Evolutionary conservation across 2,797 vertebrate species (phyloP), one percentile per base, ranked within the genome.

Genomic region (Champsocephalus gunnari): DNA sequence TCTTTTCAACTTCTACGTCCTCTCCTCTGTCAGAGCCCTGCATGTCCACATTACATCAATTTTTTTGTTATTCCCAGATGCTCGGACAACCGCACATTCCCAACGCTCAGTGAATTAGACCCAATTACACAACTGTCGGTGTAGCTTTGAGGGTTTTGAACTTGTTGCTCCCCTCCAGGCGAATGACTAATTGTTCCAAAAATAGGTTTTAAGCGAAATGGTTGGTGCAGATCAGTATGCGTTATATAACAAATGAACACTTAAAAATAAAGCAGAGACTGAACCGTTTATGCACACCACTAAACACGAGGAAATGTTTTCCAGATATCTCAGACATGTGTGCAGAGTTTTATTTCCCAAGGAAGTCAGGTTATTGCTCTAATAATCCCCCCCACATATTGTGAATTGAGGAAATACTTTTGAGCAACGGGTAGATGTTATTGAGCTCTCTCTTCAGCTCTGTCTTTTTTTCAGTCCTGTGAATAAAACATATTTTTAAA

Each of bases 161-260:
- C 70, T 60, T 49, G 68, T 81, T 83, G 59, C 71, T 54, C 38
- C 41, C 24, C 53, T 73, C 19, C 54, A 75, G 44, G 19, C 28
- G 3, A 4, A 61, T 82, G 82, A 83, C 64, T 66, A 84, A 88
- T 85, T 75, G 68, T 41, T 75, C 50, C 64, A 62, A 63, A 67
- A 76, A 84, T 88, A 76, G 9, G 16, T 48, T 73, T 63, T 38
- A 69, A 75, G 55, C 28, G 49, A 66, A 64, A 14, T 58, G 51
- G 49, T 69, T 66, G 32, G 34, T 56, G 50, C n/a, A 45, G 57
- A 64, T 80, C 53, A 17, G 32, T 1, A 48, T 67, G 45, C 17
- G 55, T 53, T 67, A 81, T 19, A 43, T 56, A 82, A 83, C 54
- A 2, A 5, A 66, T 34, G 12, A 21, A 38, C 24, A 9, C 17